A percentile compares a stretch with the other conserved stretches of the same genome.
phyloP scores from a whole-genome alignment of 2,888 invertebrate genomes.

The Trachelus troglodyta region DNA sequence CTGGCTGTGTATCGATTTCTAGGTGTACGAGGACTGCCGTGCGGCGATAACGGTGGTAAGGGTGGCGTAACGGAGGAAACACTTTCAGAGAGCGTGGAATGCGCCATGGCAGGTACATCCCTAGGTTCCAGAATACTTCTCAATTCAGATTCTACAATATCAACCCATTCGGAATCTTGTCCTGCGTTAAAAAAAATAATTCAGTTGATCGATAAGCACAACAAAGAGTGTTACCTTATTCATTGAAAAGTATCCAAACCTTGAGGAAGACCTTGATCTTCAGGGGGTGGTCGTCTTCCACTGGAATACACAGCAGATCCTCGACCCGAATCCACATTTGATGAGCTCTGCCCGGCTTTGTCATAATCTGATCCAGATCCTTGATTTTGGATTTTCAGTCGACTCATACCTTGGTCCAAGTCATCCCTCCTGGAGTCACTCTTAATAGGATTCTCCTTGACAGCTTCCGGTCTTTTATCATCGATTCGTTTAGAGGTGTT shows the following conservation, averaged over 20 bases:
- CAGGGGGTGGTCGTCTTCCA: conserved; percentile 72
- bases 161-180: conserved; percentile 83
- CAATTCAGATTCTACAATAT: conserved; percentile 83
- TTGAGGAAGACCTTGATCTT: conserved; percentile 58
- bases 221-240: conserved; percentile 6
- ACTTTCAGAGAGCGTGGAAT: conserved; percentile 75
- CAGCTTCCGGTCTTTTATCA: conserved; percentile 33
- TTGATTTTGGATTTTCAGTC: conserved; percentile 59
- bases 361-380: conserved; percentile 74
- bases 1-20: conserved; percentile 61
- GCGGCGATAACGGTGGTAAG: conserved; percentile 81
- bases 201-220: conserved; percentile 3
- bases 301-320: conserved; percentile 86
- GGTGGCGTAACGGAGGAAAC: conserved; percentile 82
- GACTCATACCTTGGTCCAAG: conserved; percentile 56
- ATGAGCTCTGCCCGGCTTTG: conserved; percentile 78
- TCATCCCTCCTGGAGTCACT: conserved; percentile 53
- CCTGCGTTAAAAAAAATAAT: conserved; percentile 48
- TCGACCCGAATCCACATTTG: conserved; percentile 82
- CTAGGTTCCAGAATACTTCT: conserved; percentile 82
- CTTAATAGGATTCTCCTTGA: conserved; percentile 33
- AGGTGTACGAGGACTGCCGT: conserved; percentile 65
- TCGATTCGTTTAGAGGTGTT: conserved; percentile 45
- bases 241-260: conserved; percentile 43
- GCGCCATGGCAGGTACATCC: conserved; percentile 74